Evolutionary conservation across 2,888 invertebrate species (phyloP).

Genomic region (Xanthia icteritia): DNA sequence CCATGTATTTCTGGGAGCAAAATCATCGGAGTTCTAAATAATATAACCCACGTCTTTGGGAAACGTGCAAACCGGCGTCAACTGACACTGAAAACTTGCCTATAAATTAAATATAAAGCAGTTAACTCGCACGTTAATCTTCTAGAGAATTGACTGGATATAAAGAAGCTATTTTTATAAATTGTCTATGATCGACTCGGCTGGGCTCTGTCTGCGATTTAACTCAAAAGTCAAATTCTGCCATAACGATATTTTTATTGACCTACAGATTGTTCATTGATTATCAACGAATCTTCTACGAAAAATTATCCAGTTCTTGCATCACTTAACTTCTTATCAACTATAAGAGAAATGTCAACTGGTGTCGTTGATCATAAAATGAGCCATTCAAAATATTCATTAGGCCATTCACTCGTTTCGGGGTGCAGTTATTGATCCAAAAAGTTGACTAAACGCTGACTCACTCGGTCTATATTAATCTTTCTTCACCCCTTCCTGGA

Average conservation of each 20-base stretch:
- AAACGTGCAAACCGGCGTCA: constrained; percentile 41
- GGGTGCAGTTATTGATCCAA: constrained; percentile 73
- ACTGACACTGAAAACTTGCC: constrained; percentile 51
- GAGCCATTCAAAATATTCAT: constrained; percentile 32
- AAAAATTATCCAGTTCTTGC: constrained; percentile 24
- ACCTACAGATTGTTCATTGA: constrained; percentile 22
- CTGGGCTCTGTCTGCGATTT: constrained; percentile 23
- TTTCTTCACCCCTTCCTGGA: constrained; percentile 74
- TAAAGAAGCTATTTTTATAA: constrained; percentile 27
- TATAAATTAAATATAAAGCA: constrained; percentile 57
- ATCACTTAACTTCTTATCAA: constrained; percentile 29
- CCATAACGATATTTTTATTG: constrained; percentile 14
- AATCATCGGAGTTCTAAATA: constrained; percentile 53
- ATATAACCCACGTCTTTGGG: constrained; percentile 48
- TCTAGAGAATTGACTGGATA: constrained; percentile 37
- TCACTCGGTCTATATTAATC: constrained; percentile 83
- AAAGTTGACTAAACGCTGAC: constrained; percentile 75
- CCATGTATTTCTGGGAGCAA: constrained; percentile 51
- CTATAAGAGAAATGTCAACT: constrained; percentile 5
- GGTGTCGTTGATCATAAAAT: constrained; percentile 33
- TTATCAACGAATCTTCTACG: constrained; percentile 23
- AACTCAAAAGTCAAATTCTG: constrained; percentile 14
- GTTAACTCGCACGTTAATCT: constrained; percentile 49
- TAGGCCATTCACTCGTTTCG: constrained; percentile 61
- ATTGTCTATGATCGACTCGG: constrained; percentile 10